Evolutionary conservation across 1,140 invertebrate species (phyloP).

Genomic region (Solenopsis invicta): DNA sequence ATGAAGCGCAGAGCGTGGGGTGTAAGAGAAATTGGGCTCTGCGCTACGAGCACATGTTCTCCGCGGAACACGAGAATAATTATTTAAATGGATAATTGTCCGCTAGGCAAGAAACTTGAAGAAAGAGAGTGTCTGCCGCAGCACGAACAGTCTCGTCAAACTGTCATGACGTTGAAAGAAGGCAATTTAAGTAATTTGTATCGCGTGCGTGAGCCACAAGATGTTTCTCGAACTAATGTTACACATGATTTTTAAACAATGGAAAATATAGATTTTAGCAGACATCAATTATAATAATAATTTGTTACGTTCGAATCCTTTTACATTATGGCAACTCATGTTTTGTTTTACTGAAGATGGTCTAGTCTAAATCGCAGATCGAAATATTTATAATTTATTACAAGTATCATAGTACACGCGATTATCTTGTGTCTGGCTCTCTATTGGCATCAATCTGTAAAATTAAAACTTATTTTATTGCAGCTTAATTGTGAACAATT

Average conservation of each 20-base stretch:
- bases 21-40: conserved; percentile 13
- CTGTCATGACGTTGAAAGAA: conserved; percentile 5
- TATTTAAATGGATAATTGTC: conserved; percentile 62
- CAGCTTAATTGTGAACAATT: too few species aligned
- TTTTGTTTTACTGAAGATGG: too few species aligned
- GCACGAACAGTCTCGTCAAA: not conserved
- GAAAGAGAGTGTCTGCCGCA: conserved; percentile 11
- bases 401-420: too few species aligned
- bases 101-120: conserved; percentile 3
- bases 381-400: too few species aligned
- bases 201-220: conserved; percentile 6
- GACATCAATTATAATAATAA: conserved; percentile 6
- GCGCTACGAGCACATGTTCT: not conserved
- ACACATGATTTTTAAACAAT: conserved; percentile 3
- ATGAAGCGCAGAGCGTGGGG: conserved; percentile 45
- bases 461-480: too few species aligned
- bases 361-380: too few species aligned
- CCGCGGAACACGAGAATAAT: conserved; percentile 14
- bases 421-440: too few species aligned
- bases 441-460: too few species aligned
- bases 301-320: not conserved
- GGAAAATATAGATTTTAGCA: not conserved
- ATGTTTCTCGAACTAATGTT: conserved; percentile 1
- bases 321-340: too few species aligned
- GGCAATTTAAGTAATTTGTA: conserved; percentile 53